Evolutionary conservation across 2,888 invertebrate genomes (phyloP).

Genomic region (Pomacea canaliculata): DNA sequence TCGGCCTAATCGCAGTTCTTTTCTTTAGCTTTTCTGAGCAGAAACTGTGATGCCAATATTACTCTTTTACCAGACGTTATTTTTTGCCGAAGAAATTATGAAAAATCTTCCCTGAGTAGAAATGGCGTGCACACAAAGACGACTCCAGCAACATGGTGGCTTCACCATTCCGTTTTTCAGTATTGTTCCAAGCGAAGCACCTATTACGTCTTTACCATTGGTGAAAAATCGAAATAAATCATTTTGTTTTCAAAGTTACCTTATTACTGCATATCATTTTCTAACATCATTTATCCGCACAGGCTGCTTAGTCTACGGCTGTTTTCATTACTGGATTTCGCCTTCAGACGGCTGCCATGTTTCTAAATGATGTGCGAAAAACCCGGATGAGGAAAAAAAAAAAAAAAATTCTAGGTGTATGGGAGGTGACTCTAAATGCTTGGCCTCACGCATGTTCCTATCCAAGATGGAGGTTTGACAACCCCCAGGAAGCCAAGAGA

Average conservation of each 20-base stretch:
- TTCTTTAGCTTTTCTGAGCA: too few species aligned
- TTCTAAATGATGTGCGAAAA: slow-evolving; percentile 43
- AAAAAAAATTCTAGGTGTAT: background rate
- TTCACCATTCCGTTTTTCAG: background rate
- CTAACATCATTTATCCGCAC: background rate
- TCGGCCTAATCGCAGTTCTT: too few species aligned
- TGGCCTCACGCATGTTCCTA: background rate
- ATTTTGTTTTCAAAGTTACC: background rate
- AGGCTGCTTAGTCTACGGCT: slow-evolving; percentile 1
- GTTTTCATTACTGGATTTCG: slow-evolving; percentile 28
- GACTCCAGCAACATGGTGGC: too few species aligned
- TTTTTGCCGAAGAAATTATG: too few species aligned
- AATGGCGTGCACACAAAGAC: too few species aligned
- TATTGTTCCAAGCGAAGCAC: background rate
- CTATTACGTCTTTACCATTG: background rate
- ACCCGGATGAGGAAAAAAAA: slow-evolving; percentile 47
- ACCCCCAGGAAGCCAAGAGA: background rate
- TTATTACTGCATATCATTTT: slow-evolving; percentile 1
- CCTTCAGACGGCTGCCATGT: slow-evolving; percentile 63
- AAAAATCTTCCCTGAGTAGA: too few species aligned
- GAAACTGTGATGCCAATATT: too few species aligned
- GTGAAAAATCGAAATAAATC: background rate
- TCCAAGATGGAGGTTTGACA: slow-evolving; percentile 24
- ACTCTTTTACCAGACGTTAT: too few species aligned
- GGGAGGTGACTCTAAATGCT: slow-evolving; percentile 9